A percentile compares a stretch with the other conserved stretches of the same genome.
These are phyloP conservation scores for Terrapene triunguis DNA, from an alignment of 2,113 vertebrate species.

Conservation along the genomic window DNA sequence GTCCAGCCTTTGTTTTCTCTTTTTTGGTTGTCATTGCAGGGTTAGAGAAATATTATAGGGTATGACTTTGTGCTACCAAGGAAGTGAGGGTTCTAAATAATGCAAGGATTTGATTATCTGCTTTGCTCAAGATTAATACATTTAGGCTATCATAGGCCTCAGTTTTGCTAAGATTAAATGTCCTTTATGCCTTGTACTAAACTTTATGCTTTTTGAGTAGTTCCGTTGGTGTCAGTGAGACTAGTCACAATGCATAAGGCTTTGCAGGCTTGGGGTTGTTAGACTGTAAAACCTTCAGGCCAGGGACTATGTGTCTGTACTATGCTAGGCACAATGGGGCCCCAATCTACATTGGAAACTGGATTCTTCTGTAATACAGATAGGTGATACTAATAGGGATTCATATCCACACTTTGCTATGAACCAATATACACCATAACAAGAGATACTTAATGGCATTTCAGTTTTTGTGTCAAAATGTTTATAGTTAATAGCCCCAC, in stretches of 20 bases:
- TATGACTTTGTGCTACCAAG: neutral
- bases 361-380: neutral
- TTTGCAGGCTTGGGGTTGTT: neutral
- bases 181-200: neutral
- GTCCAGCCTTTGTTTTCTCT: slow-evolving; percentile 8
- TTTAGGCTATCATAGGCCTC: neutral
- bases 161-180: neutral
- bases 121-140: neutral
- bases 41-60: slow-evolving; percentile 18
- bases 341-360: neutral
- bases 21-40: neutral
- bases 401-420: neutral
- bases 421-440: no score
- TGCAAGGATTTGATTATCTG: neutral
- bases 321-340: neutral
- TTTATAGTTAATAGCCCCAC: no score
- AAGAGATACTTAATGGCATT: no score
- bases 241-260: neutral
- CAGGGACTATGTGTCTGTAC: neutral
- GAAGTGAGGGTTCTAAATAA: neutral
- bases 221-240: neutral
- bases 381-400: neutral
- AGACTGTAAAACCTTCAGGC: neutral
- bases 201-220: neutral
- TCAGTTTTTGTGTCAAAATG: no score